Percentiles rank a stretch among this genome's conserved stretches.
Evolutionary conservation across 1,140 invertebrate species (phyloP).

Genomic region (Ceratoteleas bidentatus): DNA sequence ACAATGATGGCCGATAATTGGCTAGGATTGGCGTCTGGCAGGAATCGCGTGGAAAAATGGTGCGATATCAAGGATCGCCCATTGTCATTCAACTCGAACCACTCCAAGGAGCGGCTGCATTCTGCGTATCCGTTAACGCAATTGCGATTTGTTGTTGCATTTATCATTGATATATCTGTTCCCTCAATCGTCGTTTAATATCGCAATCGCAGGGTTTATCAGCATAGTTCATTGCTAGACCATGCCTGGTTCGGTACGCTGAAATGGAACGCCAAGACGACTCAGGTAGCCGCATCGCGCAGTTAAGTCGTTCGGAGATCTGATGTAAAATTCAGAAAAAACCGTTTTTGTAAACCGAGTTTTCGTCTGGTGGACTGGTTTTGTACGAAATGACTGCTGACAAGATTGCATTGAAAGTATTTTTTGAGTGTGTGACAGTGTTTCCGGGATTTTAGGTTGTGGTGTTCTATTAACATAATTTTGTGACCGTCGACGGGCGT

Average conservation of each 20-base stretch:
- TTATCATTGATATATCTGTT: constrained; percentile 65
- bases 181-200: constrained; percentile 67
- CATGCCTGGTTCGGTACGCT: constrained; percentile 66
- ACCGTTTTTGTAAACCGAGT: too few relatives aligned
- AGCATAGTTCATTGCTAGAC: constrained; percentile 70
- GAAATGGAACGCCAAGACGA: constrained; percentile 66
- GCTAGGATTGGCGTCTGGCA: constrained; percentile 50
- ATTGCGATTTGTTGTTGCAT: constrained; percentile 49
- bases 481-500: too few relatives aligned
- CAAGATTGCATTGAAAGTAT: too few relatives aligned
- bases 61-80: constrained; percentile 46
- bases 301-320: too few relatives aligned
- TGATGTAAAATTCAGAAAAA: too few relatives aligned
- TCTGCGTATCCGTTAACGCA: constrained; percentile 52
- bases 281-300: constrained; percentile 55
- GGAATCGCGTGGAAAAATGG: constrained; percentile 54
- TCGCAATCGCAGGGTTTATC: constrained; percentile 71
- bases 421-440: too few relatives aligned
- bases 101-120: constrained; percentile 60
- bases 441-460: too few relatives aligned
- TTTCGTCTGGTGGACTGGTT: too few relatives aligned
- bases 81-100: constrained; percentile 54
- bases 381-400: too few relatives aligned
- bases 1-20: constrained; percentile 53
- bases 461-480: too few relatives aligned